These are phyloP conservation scores for Lordiphosa stackelbergi DNA, from an alignment of 1,140 invertebrate species.

Conservation along the genomic window DNA sequence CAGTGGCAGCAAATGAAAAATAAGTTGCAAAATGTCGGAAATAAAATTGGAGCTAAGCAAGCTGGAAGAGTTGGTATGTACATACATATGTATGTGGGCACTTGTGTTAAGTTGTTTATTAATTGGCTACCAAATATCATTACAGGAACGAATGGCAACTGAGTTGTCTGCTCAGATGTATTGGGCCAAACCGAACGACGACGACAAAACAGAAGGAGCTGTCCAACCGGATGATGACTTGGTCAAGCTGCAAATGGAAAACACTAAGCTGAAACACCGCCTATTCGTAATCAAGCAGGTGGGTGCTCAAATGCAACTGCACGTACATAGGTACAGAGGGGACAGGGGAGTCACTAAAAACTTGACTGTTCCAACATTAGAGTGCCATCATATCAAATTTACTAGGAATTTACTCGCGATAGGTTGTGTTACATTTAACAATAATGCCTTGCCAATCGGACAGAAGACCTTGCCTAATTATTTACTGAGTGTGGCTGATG, in stretches of 20 bases:
- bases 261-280: constrained; percentile 90
- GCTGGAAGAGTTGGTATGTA: constrained; percentile 6
- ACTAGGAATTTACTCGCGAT: too few species aligned
- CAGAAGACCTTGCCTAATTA: too few species aligned
- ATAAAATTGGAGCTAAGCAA: constrained; percentile 8
- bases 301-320: constrained; percentile 68
- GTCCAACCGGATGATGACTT: constrained; percentile 77
- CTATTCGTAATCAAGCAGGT: constrained; percentile 88
- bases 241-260: constrained; percentile 83
- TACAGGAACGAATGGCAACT: constrained; percentile 33
- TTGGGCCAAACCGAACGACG: constrained; percentile 51
- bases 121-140: not conserved
- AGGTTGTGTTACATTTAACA: too few species aligned
- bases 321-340: too few species aligned
- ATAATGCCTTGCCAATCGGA: too few species aligned
- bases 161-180: constrained; percentile 49
- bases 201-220: constrained; percentile 57
- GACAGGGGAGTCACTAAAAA: too few species aligned
- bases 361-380: too few species aligned
- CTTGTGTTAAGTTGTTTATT: too few species aligned
- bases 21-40: constrained; percentile 13
- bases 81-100: not conserved
- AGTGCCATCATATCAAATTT: too few species aligned
- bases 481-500: too few species aligned
- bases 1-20: constrained; percentile 1